Conservation (phyloP, 2,113 vertebrate species). For the Dinomys branickii region DNA sequence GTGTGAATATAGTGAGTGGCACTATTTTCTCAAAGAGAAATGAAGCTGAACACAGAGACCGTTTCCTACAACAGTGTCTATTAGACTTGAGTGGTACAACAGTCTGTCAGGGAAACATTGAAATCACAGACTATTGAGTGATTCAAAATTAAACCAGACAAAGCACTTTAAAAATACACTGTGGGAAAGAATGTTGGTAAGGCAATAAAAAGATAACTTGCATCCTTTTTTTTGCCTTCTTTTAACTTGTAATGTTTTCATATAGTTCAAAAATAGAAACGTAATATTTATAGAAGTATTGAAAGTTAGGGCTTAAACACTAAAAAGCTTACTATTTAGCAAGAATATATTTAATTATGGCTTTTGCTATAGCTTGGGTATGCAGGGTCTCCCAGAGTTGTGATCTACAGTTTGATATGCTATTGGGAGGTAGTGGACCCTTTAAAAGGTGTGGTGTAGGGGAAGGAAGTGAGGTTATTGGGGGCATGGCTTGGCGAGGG, state of each 20-base stretch:
- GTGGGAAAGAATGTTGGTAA: slow-evolving; percentile 50
- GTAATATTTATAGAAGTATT: slow-evolving; percentile 23
- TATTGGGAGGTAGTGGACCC: neutral
- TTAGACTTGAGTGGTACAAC: neutral
- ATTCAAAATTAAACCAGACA: slow-evolving; percentile 74
- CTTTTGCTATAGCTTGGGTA: neutral
- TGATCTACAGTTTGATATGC: neutral
- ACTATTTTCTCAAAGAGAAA: slow-evolving; percentile 27
- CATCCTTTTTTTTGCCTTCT: slow-evolving; percentile 2
- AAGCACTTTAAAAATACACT: slow-evolving; percentile 51
- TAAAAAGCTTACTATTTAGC: neutral
- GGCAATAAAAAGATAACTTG: slow-evolving; percentile 28
- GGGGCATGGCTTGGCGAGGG: too few species aligned
- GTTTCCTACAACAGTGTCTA: slow-evolving; percentile 4
- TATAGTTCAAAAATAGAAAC: slow-evolving; percentile 57
- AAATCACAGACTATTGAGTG: slow-evolving; percentile 54
- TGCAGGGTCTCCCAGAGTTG: neutral
- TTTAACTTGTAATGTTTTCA: slow-evolving; percentile 53
- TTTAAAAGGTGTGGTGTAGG: neutral
- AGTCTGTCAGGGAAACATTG: neutral
- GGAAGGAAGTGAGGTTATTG: neutral
- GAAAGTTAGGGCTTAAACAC: neutral
- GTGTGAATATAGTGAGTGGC: neutral
- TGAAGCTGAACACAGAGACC: neutral
- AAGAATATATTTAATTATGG: neutral